phyloP scores from a whole-genome alignment of 2,797 vertebrate genomes.

The Huso huso region DNA sequence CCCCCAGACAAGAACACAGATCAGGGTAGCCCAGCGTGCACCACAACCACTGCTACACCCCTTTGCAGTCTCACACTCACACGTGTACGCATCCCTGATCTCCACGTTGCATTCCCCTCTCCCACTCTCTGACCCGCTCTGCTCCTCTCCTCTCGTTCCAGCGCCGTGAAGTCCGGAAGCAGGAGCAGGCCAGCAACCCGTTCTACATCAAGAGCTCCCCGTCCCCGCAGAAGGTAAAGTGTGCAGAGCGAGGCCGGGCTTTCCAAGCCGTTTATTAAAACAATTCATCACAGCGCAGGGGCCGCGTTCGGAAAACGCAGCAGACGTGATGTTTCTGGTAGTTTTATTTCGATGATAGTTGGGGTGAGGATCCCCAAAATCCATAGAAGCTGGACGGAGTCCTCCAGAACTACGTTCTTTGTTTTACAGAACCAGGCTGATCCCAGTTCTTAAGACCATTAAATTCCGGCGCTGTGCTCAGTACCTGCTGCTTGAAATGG shows the following conservation, averaged over 20 bases:
- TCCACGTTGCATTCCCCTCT: not conserved
- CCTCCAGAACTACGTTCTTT: too few species aligned
- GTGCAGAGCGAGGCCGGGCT: not conserved
- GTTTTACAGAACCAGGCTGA: not conserved
- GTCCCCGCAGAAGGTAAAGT: slow-evolving; percentile 85
- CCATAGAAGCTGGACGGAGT: too few species aligned
- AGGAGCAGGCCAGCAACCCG: slow-evolving; percentile 95
- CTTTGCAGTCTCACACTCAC: not conserved
- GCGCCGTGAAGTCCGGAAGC: slow-evolving; percentile 90
- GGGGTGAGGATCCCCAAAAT: too few species aligned
- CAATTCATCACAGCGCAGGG: too few species aligned
- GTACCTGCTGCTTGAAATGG: not conserved
- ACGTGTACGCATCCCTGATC: not conserved
- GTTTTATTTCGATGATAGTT: too few species aligned
- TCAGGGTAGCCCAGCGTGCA: too few species aligned
- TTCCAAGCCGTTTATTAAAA: too few species aligned
- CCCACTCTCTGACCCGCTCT: not conserved
- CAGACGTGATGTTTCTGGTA: too few species aligned
- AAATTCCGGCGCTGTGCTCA: not conserved
- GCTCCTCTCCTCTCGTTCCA: slow-evolving; percentile 30
- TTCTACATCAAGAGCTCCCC: slow-evolving; percentile 98
- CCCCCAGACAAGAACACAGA: not conserved
- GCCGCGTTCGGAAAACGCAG: too few species aligned
- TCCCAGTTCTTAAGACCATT: not conserved
- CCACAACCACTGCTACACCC: too few species aligned